Conservation (phyloP, 1,140 invertebrate genomes). For the Ceratosolen solmsi region DNA sequence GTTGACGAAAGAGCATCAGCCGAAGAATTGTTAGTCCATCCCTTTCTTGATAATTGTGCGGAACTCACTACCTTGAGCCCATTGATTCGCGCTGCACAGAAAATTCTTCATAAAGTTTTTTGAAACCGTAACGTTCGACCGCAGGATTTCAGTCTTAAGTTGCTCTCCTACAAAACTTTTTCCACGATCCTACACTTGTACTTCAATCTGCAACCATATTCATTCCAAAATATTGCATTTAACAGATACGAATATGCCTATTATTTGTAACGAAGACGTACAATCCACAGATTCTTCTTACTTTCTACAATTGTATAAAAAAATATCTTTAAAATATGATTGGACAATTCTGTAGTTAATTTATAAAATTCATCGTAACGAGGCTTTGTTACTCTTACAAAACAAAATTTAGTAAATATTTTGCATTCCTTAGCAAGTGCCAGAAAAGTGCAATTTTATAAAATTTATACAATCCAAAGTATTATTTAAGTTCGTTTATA, state of each 20-base stretch:
- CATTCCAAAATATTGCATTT: slow-evolving; percentile 44
- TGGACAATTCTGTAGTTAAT: not conserved
- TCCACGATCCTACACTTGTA: slow-evolving; percentile 27
- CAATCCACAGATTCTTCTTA: not conserved
- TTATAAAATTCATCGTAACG: not conserved
- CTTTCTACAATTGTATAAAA: not conserved
- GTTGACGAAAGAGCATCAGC: slow-evolving; percentile 90
- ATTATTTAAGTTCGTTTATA: slow-evolving; percentile 15
- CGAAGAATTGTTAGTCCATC: slow-evolving; percentile 88
- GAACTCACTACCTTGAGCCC: slow-evolving; percentile 89
- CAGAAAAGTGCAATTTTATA: slow-evolving; percentile 49
- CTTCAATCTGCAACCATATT: slow-evolving; percentile 23
- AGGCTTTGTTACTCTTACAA: too few species aligned
- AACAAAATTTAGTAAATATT: slow-evolving; percentile 21
- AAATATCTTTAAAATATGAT: not conserved
- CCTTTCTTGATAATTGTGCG: slow-evolving; percentile 89
- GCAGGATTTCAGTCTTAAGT: too few species aligned
- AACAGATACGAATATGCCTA: slow-evolving; percentile 12
- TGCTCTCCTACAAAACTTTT: slow-evolving; percentile 35
- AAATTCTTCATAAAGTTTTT: slow-evolving; percentile 79
- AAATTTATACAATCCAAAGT: slow-evolving; percentile 19
- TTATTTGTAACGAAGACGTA: not conserved
- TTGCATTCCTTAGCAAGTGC: slow-evolving; percentile 19
- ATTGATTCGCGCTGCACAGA: slow-evolving; percentile 91
- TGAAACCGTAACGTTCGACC: slow-evolving; percentile 42